These are phyloP conservation scores for Artibeus lituratus DNA, from an alignment of 2,797 vertebrate genomes.

Conservation along the genomic window DNA sequence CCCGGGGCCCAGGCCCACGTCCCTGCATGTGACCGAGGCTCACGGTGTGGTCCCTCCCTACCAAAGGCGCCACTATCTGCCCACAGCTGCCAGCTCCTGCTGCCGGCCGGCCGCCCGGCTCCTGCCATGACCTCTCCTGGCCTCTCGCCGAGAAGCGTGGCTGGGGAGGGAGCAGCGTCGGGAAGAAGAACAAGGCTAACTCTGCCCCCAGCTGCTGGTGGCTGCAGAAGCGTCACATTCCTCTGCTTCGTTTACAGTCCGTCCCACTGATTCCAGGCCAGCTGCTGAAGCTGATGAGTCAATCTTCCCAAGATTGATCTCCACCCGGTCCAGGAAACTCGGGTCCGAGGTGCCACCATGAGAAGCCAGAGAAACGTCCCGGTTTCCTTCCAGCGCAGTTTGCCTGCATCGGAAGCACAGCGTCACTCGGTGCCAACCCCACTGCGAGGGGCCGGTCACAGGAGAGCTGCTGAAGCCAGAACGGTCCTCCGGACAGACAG, in stretches of 20 bases:
- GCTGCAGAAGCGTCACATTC: not conserved
- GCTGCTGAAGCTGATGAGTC: not conserved
- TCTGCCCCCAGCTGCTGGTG: not conserved
- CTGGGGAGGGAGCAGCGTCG: fast-evolving
- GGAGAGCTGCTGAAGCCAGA: not conserved
- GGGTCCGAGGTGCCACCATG: fast-evolving
- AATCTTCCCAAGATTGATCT: not conserved
- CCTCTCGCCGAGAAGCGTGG: fast-evolving
- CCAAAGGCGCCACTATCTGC: fast-evolving
- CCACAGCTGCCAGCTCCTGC: fast-evolving
- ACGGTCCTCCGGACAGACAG: fast-evolving
- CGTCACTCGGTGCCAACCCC: too few relatives aligned
- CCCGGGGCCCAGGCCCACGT: fast-evolving
- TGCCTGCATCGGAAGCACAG: not conserved
- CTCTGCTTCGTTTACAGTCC: not conserved
- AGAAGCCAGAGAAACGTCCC: fast-evolving
- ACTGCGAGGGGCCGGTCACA: not conserved
- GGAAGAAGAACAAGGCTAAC: not conserved
- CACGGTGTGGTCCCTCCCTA: not conserved
- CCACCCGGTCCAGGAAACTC: not conserved
- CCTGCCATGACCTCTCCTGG: not conserved
- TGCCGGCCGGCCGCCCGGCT: not conserved
- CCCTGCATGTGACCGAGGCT: fast-evolving
- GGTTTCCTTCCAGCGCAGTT: fast-evolving
- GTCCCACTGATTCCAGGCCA: not conserved